Evolutionary conservation across 1,140 invertebrate species (phyloP), one percentile per base, ranked within the genome.

Genomic region (Drosophila dunni): DNA sequence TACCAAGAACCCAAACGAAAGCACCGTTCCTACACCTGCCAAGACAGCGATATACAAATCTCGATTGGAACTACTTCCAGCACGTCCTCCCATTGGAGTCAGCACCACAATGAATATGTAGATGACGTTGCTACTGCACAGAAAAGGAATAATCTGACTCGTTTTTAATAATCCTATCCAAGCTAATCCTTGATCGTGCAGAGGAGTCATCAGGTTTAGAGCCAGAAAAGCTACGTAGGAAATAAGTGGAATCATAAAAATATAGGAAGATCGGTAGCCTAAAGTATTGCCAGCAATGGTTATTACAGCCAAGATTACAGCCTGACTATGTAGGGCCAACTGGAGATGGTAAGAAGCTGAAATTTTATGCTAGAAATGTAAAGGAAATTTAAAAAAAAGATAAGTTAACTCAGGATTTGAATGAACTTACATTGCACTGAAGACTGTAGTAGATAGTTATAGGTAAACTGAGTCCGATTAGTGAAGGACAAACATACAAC

Each of bases 41-140:
- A 94, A 29, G 4, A 78, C 60, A 45, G 92, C 92, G 54, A 94
- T 92, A 10, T 94, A 73, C 2, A 95, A 44, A 90, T 96, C 96
- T 3, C 95, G 94, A 80, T 94, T 94, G n/a, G 93, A 91, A 9
- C 93, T 75, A 10, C 93, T 93, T 9, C 95, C 95, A 7, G 94
- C 92, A 7, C 96, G 86, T 8, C 95, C 96, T 90, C 94, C 94
- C 64, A 96, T 94, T 7, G 95, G 95, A 7, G 95, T 93, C 65
- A 96, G 94, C 17, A 94, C 85, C 38, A 95, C 93, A 76, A 96
- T 96, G 53, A 95, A 94, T 40, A 93, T 93, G 78, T 96, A 94
- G 6, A 94, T 93, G 13, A 96, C 17, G 17, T 91, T 95, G 11
- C 95, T 94, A 57, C 96, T 90, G 54, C 94, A 94, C 17, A 94